A percentile compares a stretch with the other conserved stretches of the same genome.
Conservation (phyloP, 2,113 vertebrate species). For the Laticauda laticaudata region DNA sequence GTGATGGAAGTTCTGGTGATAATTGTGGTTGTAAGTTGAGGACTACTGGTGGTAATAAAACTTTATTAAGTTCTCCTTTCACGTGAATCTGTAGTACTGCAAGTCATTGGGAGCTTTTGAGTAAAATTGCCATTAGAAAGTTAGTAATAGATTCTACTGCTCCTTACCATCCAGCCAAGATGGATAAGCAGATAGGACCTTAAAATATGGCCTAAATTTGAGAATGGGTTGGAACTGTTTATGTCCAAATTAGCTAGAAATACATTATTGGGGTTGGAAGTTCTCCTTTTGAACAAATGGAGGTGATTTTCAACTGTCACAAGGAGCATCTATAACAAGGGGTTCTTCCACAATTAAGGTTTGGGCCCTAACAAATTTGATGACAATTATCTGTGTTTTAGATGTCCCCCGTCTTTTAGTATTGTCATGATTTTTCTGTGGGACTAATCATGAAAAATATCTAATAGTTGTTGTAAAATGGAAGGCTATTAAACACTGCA, state of each 20-base stretch:
- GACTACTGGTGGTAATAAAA: not conserved
- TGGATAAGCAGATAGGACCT: not conserved
- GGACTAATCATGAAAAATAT: not conserved
- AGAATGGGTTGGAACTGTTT: not conserved
- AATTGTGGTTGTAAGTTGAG: not conserved
- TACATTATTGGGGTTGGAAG: not conserved
- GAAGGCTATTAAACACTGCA: not conserved
- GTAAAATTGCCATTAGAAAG: not conserved
- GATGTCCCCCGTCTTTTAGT: not conserved
- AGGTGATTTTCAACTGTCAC: not conserved
- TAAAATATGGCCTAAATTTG: not conserved
- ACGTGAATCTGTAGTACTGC: not conserved
- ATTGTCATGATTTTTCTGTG: not conserved
- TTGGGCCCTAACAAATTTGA: not conserved
- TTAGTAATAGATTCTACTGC: not conserved
- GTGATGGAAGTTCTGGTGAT: not conserved
- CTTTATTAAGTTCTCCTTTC: not conserved
- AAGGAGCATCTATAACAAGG: not conserved
- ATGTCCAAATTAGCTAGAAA: not conserved
- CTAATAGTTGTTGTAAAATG: not conserved
- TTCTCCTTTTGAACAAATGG: not conserved
- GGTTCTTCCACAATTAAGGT: not conserved
- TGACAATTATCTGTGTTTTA: not conserved
- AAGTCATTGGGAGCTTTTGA: not conserved
- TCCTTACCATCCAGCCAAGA: not conserved